phyloP scores from a whole-genome alignment of 2,888 invertebrate species.

The Trichopria drosophilae region DNA sequence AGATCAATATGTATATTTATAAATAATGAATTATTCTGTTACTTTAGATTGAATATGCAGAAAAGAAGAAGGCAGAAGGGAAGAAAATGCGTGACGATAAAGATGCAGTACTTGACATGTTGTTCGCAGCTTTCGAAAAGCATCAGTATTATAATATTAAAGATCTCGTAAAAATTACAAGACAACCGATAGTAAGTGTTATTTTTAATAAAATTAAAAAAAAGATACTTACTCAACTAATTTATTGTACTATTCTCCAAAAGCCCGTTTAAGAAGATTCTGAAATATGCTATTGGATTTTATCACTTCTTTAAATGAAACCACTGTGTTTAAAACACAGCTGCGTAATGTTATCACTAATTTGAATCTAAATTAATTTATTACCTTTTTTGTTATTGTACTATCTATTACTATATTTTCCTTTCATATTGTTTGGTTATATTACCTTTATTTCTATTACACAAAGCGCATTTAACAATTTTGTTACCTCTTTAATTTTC shows the following conservation, averaged over 20 bases:
- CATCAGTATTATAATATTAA: conserved; percentile 99
- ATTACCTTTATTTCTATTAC: too few relatives aligned
- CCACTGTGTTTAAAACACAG: conserved; percentile 3
- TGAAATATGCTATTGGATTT: too few relatives aligned
- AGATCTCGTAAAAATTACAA: conserved; percentile 90
- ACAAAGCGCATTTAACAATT: too few relatives aligned
- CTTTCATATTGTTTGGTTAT: neutral
- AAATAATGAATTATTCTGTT: conserved; percentile 34
- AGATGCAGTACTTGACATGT: conserved; percentile 91
- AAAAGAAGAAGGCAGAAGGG: conserved; percentile 89
- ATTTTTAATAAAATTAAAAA: neutral
- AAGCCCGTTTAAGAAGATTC: too few relatives aligned
- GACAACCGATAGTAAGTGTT: conserved; percentile 82
- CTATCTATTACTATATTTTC: conserved; percentile 5
- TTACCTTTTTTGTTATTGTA: conserved; percentile 17
- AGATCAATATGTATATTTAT: conserved; percentile 8
- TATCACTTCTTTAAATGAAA: neutral
- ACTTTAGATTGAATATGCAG: conserved; percentile 85
- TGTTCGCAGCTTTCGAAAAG: conserved; percentile 98
- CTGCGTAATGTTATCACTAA: too few relatives aligned
- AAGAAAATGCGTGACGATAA: conserved; percentile 96
- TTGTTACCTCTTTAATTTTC: too few relatives aligned
- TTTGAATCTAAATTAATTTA: too few relatives aligned
- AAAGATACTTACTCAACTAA: too few relatives aligned
- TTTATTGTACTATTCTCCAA: too few relatives aligned